Evolutionary conservation across 2,888 invertebrate species (phyloP).

Genomic region (Fissipunctia ypsillon): DNA sequence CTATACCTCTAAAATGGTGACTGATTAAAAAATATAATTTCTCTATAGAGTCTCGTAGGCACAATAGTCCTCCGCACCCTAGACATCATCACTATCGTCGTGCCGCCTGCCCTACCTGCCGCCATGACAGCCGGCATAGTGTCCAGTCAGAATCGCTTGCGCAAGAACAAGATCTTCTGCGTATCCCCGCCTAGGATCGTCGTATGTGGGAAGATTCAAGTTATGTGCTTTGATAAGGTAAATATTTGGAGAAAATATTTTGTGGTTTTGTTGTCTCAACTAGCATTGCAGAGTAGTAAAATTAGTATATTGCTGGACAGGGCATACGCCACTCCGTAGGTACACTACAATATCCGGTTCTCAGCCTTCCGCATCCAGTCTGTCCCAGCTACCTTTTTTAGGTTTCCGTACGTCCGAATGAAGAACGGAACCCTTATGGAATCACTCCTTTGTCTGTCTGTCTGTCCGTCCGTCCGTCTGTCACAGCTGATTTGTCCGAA

Average conservation of each 20-base stretch:
- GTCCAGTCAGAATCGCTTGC: slow-evolving; percentile 93
- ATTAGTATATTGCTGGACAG: background rate
- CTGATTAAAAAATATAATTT: background rate
- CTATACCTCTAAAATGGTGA: background rate
- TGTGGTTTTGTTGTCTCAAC: background rate
- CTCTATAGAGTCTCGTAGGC: slow-evolving; percentile 86
- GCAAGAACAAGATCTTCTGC: slow-evolving; percentile 93
- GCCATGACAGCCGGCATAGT: slow-evolving; percentile 96
- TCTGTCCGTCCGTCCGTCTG: no score
- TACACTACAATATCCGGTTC: background rate
- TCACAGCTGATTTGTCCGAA: no score
- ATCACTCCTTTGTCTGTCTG: no score
- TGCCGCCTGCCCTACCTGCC: slow-evolving; percentile 97
- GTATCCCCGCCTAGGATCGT: slow-evolving; percentile 95
- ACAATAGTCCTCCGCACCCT: slow-evolving; percentile 94
- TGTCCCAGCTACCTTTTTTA: no score
- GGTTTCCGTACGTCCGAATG: no score
- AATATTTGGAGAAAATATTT: slow-evolving; percentile 13
- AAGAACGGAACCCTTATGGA: no score
- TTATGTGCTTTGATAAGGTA: slow-evolving; percentile 97
- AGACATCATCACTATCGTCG: slow-evolving; percentile 97
- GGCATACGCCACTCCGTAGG: background rate
- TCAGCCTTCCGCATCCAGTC: background rate
- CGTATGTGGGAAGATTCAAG: slow-evolving; percentile 94
- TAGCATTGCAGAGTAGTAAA: background rate